phyloP scores from a whole-genome alignment of 2,888 invertebrate genomes.

The Antitype chi region DNA sequence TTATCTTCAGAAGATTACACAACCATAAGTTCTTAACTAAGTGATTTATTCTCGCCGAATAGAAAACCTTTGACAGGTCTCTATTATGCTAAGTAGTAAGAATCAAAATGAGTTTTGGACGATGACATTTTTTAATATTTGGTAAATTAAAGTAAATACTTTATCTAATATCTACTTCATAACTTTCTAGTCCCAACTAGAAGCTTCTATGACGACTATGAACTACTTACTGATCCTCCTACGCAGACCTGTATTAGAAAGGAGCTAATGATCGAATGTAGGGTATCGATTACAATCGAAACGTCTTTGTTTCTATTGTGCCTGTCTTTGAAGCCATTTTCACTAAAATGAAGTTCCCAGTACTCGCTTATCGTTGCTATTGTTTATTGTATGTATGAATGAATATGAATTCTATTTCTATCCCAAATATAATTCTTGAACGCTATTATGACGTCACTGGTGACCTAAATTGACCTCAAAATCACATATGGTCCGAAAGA shows the following conservation, averaged over 20 bases:
- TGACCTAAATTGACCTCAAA: constrained; percentile 56
- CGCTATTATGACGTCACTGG: constrained; percentile 46
- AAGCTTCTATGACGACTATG: constrained; percentile 51
- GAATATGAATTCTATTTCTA: constrained; percentile 33
- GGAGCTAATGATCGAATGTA: constrained; percentile 66
- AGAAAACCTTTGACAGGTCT: constrained; percentile 41
- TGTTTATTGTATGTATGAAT: constrained; percentile 50
- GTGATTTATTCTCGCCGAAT: constrained; percentile 40
- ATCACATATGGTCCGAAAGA: constrained; percentile 48
- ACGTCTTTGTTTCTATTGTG: constrained; percentile 68
- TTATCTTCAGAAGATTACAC: constrained; percentile 41
- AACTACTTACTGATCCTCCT: constrained; percentile 67
- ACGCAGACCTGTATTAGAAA: constrained; percentile 69
- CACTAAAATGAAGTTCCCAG: constrained; percentile 46
- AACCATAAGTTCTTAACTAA: constrained; percentile 26
- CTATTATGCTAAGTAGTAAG: constrained; percentile 36
- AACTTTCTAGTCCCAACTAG: constrained; percentile 57
- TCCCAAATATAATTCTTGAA: constrained; percentile 36
- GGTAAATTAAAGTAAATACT: constrained; percentile 23
- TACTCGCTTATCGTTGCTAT: constrained; percentile 53
- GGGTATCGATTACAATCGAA: constrained; percentile 69
- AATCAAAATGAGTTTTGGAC: constrained; percentile 17
- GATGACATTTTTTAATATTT: constrained; percentile 20
- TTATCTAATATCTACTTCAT: constrained; percentile 3
- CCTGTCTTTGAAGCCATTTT: constrained; percentile 55